These are phyloP conservation scores for Lycia hirtaria DNA, from an alignment of 2,888 invertebrate species.

Conservation along the genomic window DNA sequence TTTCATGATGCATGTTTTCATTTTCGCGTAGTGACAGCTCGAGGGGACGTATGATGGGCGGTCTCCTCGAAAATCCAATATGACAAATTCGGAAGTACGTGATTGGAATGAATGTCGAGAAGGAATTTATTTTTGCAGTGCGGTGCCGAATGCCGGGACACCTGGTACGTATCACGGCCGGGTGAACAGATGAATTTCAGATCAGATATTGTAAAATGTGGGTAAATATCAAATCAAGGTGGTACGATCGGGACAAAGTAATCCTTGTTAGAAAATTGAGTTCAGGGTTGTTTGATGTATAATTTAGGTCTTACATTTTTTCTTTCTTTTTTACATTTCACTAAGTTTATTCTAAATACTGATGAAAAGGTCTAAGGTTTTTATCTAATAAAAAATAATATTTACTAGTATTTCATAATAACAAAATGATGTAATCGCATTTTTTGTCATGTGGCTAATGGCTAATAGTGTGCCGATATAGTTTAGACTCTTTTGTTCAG, in stretches of 20 bases:
- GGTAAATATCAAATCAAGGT: conserved; percentile 39
- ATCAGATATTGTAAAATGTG: conserved; percentile 49
- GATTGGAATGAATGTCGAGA: conserved; percentile 78
- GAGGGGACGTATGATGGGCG: conserved; percentile 76
- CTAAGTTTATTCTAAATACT: background rate
- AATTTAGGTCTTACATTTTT: background rate
- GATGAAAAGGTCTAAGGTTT: too few relatives aligned
- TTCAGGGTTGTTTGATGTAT: background rate
- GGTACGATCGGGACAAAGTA: conserved; percentile 16
- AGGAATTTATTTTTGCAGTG: conserved; percentile 72
- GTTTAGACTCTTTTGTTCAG: too few relatives aligned
- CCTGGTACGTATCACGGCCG: conserved; percentile 58
- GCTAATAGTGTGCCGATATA: too few relatives aligned
- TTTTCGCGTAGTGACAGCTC: conserved; percentile 79
- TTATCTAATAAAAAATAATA: too few relatives aligned
- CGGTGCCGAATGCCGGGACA: conserved; percentile 55
- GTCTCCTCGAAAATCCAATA: conserved; percentile 80
- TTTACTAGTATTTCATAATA: too few relatives aligned
- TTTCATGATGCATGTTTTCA: conserved; percentile 79
- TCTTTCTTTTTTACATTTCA: background rate
- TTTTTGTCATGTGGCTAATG: too few relatives aligned
- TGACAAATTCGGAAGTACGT: conserved; percentile 84
- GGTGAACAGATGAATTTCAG: conserved; percentile 59
- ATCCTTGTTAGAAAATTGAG: conserved; percentile 10
- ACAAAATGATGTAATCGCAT: too few relatives aligned